Conservation (phyloP, 2,113 vertebrate genomes). For the Polypterus senegalus region DNA sequence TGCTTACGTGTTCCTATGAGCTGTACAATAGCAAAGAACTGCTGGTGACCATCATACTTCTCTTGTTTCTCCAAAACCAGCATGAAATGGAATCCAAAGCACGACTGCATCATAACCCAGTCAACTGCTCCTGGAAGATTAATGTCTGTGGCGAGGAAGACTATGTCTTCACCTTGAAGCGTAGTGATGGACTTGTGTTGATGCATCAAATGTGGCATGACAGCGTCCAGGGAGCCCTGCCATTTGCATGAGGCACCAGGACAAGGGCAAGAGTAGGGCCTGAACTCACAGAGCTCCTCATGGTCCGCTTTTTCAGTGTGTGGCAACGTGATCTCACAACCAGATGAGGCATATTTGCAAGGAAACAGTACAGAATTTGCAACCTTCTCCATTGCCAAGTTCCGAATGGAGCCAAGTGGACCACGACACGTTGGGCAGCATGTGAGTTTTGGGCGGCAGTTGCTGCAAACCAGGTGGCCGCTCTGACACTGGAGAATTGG, state of each 20-base stretch:
- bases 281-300: conserved; percentile 94
- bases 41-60: conserved; percentile 96
- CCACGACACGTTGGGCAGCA: conserved; percentile 95
- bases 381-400: conserved; percentile 98
- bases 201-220: conserved; percentile 97
- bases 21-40: conserved; percentile 97
- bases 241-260: conserved; percentile 95
- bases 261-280: conserved; percentile 94
- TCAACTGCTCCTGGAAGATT: conserved; percentile 94
- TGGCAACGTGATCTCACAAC: conserved; percentile 90
- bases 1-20: conserved; percentile 97
- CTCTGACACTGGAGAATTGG: conserved; percentile 98
- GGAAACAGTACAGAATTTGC: conserved; percentile 97
- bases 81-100: conserved; percentile 98
- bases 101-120: conserved; percentile 99
- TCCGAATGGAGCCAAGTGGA: conserved; percentile 91
- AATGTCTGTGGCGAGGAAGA: conserved; percentile 97
- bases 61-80: conserved; percentile 97
- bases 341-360: conserved; percentile 94
- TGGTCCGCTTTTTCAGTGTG: conserved; percentile 98
- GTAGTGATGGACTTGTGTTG: conserved; percentile 98
- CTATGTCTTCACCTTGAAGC: conserved; percentile 96
- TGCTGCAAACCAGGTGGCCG: conserved; percentile 94
- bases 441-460: conserved; percentile 96
- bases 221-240: conserved; percentile 94